phyloP scores from a whole-genome alignment of 2,888 invertebrate genomes.

The Nebria salina region DNA sequence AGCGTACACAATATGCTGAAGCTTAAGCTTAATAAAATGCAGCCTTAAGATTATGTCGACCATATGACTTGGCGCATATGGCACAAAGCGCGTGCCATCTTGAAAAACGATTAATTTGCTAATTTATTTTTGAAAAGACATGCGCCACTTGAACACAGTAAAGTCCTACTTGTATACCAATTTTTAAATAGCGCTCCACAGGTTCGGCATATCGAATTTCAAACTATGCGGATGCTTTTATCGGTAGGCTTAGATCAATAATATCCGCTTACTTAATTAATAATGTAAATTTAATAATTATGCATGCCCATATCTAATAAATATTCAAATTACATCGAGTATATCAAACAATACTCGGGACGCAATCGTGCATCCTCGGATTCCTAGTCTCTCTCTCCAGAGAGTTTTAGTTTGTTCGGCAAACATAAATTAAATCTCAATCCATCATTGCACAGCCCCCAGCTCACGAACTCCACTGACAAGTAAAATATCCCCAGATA shows the following conservation, averaged over 20 bases:
- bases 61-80: conserved; percentile 21
- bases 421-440: conserved; percentile 47
- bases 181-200: too few relatives aligned
- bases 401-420: conserved; percentile 45
- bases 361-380: not conserved
- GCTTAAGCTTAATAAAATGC: not conserved
- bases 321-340: conserved; percentile 43
- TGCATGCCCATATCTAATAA: conserved; percentile 47
- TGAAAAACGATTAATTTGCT: conserved; percentile 1
- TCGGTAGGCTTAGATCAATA: conserved; percentile 32
- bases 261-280: conserved; percentile 46
- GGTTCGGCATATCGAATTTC: too few relatives aligned
- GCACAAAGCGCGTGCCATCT: not conserved
- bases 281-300: conserved; percentile 47
- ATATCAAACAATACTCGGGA: conserved; percentile 40
- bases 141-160: not conserved
- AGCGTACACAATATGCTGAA: not conserved
- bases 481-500: conserved; percentile 20
- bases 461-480: conserved; percentile 32
- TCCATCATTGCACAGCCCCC: conserved; percentile 39
- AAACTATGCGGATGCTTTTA: conserved; percentile 31
- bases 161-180: not conserved
- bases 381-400: conserved; percentile 17
- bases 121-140: not conserved
- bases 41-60: not conserved